phyloP scores from a whole-genome alignment of 2,888 invertebrate species.

The Cyrtodaria siliqua region DNA sequence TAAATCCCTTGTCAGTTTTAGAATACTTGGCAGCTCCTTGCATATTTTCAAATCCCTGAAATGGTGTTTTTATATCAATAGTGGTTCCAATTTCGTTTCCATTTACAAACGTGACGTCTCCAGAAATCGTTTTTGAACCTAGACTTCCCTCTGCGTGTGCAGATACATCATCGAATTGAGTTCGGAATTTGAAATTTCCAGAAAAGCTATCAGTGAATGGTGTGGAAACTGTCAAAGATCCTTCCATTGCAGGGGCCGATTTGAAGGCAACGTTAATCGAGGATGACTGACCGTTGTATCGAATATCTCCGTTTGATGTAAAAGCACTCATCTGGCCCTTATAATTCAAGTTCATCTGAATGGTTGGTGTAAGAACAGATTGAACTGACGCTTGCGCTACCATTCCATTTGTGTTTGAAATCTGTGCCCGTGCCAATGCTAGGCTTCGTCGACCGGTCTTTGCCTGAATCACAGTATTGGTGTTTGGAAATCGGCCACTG shows the following conservation, averaged over 20 bases:
- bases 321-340: slow-evolving; percentile 30
- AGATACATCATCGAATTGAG: background rate
- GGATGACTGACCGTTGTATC: slow-evolving; percentile 32
- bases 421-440: slow-evolving; percentile 8
- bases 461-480: slow-evolving; percentile 18
- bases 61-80: slow-evolving; percentile 26
- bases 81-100: slow-evolving; percentile 9
- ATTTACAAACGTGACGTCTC: slow-evolving; percentile 8
- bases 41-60: slow-evolving; percentile 30
- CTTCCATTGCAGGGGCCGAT: slow-evolving; percentile 14
- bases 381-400: slow-evolving; percentile 10
- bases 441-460: slow-evolving; percentile 46
- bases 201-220: slow-evolving; percentile 22
- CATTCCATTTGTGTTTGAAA: slow-evolving; percentile 18
- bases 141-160: slow-evolving; percentile 16
- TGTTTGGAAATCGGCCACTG: slow-evolving; percentile 34
- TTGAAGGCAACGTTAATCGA: slow-evolving; percentile 20
- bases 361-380: slow-evolving; percentile 38
- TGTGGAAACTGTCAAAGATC: slow-evolving; percentile 9
- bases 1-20: slow-evolving; percentile 15
- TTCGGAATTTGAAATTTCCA: slow-evolving; percentile 14
- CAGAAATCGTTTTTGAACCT: slow-evolving; percentile 3
- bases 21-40: slow-evolving; percentile 7
- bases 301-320: slow-evolving; percentile 31
- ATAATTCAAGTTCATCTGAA: slow-evolving; percentile 39